These are phyloP conservation scores for Heterodera carotae DNA, from an alignment of 1,140 invertebrate genomes.

Conservation along the genomic window DNA sequence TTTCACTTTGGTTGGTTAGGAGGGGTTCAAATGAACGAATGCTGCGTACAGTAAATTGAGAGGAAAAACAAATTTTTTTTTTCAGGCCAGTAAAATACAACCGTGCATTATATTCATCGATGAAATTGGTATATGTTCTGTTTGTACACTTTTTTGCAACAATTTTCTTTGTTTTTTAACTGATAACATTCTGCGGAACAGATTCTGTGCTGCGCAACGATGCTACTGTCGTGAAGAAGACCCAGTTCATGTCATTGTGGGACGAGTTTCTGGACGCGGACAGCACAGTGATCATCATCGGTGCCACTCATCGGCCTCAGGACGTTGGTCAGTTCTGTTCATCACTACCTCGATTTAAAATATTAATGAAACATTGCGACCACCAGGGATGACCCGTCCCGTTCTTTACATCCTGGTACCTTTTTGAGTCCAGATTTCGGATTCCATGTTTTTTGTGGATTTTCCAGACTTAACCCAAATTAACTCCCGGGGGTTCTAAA, in stretches of 20 bases:
- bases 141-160: neutral
- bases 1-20: slow-evolving; percentile 77
- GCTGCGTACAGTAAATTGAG: slow-evolving; percentile 71
- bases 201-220: slow-evolving; percentile 87
- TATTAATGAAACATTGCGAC: no score
- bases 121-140: slow-evolving; percentile 76
- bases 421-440: no score
- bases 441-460: no score
- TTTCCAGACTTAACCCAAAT: no score
- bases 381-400: no score
- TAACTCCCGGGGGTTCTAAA: no score
- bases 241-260: slow-evolving; percentile 73
- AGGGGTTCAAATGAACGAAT: neutral
- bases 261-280: slow-evolving; percentile 74
- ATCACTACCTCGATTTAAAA: no score
- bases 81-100: slow-evolving; percentile 86
- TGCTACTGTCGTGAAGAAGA: slow-evolving; percentile 97
- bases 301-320: slow-evolving; percentile 90
- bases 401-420: no score
- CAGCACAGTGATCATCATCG: slow-evolving; percentile 78
- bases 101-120: slow-evolving; percentile 94
- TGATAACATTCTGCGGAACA: neutral
- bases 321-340: slow-evolving; percentile 80
- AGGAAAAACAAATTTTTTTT: slow-evolving; percentile 74
- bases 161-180: neutral